Conservation (phyloP, 2,113 vertebrate species). For the Collichthys lucidus region DNA sequence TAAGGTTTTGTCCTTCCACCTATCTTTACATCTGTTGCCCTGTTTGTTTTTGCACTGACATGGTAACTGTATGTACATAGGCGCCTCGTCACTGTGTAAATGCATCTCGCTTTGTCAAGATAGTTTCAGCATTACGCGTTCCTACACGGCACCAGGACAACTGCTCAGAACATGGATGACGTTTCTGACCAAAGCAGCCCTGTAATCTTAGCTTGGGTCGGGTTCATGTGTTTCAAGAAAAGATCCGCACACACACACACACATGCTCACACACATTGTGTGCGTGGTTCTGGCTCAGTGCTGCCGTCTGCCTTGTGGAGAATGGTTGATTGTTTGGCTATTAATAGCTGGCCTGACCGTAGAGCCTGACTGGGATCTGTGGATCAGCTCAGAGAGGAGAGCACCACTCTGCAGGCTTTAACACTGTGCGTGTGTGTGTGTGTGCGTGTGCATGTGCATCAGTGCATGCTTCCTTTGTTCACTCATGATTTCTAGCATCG, state of each 20-base stretch:
- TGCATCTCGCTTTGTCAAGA: background rate
- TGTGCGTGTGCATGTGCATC: constrained; percentile 12
- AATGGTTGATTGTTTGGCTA: constrained; percentile 77
- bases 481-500: no score
- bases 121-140: background rate
- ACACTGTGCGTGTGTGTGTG: constrained; percentile 7
- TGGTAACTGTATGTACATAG: background rate
- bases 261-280: background rate
- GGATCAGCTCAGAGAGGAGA: constrained; percentile 50
- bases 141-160: background rate
- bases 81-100: constrained; percentile 10
- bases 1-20: background rate
- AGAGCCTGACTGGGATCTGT: constrained; percentile 62
- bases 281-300: constrained; percentile 41
- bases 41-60: background rate
- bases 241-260: background rate
- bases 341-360: constrained; percentile 71
- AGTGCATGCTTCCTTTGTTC: constrained; percentile 12
- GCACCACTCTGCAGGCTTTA: constrained; percentile 36
- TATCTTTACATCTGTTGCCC: background rate
- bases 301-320: constrained; percentile 60
- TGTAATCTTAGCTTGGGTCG: constrained; percentile 4
- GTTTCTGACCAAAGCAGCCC: constrained; percentile 29
- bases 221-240: constrained; percentile 8
- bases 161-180: constrained; percentile 9